phyloP scores from a whole-genome alignment of 2,888 invertebrate genomes.

The Tipula lateralis region DNA sequence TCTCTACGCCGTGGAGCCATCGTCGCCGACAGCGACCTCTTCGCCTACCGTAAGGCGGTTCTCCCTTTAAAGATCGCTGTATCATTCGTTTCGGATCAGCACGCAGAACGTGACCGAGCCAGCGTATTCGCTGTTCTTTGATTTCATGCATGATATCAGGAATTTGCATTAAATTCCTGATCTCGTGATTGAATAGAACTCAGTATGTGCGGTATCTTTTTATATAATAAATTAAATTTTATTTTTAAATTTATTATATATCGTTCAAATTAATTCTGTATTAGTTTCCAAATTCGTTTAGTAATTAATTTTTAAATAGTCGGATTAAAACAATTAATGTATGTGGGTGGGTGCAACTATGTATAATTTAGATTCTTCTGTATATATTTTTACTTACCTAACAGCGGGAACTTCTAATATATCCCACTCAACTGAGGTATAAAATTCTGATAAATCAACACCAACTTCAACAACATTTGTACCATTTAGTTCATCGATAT shows the following conservation, averaged over 20 bases:
- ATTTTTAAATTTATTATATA: neutral
- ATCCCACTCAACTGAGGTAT: conserved; percentile 99
- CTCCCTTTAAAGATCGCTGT: too few relatives aligned
- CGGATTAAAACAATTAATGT: neutral
- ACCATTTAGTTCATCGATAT: conserved; percentile 85
- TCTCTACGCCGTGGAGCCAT: too few relatives aligned
- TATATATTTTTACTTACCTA: conserved; percentile 56
- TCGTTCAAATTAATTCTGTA: neutral
- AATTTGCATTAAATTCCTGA: too few relatives aligned
- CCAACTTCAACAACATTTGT: conserved; percentile 89
- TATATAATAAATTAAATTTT: neutral
- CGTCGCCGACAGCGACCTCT: too few relatives aligned
- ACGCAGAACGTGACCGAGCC: too few relatives aligned
- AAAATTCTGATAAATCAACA: conserved; percentile 95
- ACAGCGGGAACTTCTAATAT: conserved; percentile 93
- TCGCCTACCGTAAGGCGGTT: too few relatives aligned
- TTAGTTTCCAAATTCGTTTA: neutral
- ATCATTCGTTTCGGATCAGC: too few relatives aligned
- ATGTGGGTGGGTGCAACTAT: neutral
- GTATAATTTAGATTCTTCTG: neutral
- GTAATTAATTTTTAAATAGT: neutral
- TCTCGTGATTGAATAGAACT: too few relatives aligned
- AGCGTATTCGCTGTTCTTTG: too few relatives aligned
- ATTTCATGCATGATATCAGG: too few relatives aligned
- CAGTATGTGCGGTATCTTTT: neutral